Percentiles rank a stretch among this genome's conserved stretches.
Conservation (phyloP, 2,888 invertebrate species). For the Caenorhabditis sp. region DNA sequence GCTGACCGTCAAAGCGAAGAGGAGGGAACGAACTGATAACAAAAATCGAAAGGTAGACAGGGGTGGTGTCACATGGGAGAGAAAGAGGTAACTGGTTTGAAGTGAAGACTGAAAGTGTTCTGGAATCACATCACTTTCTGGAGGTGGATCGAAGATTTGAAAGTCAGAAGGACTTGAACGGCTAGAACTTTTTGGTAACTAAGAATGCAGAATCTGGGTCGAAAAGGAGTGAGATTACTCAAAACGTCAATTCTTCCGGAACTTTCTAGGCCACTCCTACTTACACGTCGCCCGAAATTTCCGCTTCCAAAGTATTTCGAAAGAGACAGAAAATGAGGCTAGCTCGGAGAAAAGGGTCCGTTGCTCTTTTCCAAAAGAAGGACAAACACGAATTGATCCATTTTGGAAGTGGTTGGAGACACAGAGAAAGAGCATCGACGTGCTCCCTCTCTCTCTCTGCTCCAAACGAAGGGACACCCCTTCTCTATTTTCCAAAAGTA, state of each 20-base stretch:
- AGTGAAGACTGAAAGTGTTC: conserved; percentile 3
- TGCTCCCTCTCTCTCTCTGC: conserved; percentile 30
- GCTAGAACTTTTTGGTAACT: no score
- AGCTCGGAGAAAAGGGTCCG: conserved; percentile 13
- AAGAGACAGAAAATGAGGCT: conserved; percentile 29
- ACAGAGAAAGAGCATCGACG: conserved; percentile 36
- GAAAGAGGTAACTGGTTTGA: conserved; percentile 3
- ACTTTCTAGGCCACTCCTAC: no score
- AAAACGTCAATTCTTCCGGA: no score
- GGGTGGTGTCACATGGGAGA: conserved; percentile 32
- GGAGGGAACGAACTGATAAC: conserved; percentile 7
- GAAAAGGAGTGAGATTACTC: no score
- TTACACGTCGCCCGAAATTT: background rate
- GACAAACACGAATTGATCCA: conserved; percentile 59
- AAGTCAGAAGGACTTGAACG: no score
- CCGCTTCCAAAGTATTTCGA: conserved; percentile 40
- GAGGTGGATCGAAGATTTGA: background rate
- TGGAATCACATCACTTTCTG: conserved; percentile 12
- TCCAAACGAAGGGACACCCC: conserved; percentile 39
- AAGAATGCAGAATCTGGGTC: no score
- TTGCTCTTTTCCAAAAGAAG: background rate
- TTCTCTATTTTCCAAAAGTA: conserved; percentile 35
- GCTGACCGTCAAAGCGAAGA: conserved; percentile 51
- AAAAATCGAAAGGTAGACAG: conserved; percentile 2
- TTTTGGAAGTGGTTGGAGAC: conserved; percentile 41